A percentile compares a stretch with the other conserved stretches of the same genome.
Conservation (phyloP, 2,888 invertebrate species). For the Megastigmus dorsalis region DNA sequence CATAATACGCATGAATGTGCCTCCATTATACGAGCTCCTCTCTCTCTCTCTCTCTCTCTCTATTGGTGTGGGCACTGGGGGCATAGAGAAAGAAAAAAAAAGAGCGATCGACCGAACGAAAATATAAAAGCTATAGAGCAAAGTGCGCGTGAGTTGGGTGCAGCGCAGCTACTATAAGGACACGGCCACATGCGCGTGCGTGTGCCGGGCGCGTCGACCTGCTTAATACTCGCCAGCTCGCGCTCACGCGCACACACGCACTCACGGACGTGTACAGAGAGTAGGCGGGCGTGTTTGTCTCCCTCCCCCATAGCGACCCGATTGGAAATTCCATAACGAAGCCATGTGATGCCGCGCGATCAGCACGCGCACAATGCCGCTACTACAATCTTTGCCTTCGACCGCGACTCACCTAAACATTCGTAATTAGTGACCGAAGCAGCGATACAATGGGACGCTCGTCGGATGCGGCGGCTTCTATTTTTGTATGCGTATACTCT, state of each 20-base stretch:
- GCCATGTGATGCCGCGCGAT: not conserved
- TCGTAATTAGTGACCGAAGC: slow-evolving; percentile 19
- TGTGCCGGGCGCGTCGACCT: slow-evolving; percentile 28
- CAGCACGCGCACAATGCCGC: not conserved
- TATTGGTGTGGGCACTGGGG: not conserved
- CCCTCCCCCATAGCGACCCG: no score
- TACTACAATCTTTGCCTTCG: not conserved
- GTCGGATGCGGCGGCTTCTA: not conserved
- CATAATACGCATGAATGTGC: slow-evolving; percentile 2
- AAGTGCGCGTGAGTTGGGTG: slow-evolving; percentile 19
- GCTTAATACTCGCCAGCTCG: slow-evolving; percentile 8
- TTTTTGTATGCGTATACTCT: no score
- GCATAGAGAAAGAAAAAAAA: not conserved
- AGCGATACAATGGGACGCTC: slow-evolving; percentile 2
- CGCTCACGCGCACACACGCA: not conserved
- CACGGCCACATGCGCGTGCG: not conserved
- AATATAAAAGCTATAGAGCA: slow-evolving; percentile 11
- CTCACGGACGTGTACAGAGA: no score
- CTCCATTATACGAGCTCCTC: not conserved
- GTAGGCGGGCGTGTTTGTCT: no score
- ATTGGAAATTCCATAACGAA: slow-evolving; percentile 37
- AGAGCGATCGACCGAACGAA: not conserved
- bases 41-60: not conserved
- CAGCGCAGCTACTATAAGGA: no score
- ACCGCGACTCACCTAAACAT: slow-evolving; percentile 27